Evolutionary conservation across 2,113 vertebrate genomes (phyloP).

Genomic region (Phasianus colchicus): DNA sequence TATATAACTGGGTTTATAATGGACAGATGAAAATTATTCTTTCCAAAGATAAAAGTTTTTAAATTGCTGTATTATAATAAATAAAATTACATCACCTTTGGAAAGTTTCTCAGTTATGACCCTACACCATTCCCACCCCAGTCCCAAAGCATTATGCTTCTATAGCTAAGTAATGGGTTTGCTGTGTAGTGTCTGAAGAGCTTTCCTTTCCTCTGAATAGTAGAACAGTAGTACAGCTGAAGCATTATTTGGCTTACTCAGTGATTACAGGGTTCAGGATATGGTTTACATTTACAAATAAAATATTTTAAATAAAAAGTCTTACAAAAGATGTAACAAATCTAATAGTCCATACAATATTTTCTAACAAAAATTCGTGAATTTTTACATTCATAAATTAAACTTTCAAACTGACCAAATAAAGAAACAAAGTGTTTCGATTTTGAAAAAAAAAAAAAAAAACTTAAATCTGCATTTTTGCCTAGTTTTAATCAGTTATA

Average conservation of each 20-base stretch:
- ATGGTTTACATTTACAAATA: neutral
- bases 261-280: neutral
- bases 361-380: neutral
- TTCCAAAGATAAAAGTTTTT: neutral
- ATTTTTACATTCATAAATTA: neutral
- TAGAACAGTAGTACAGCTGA: neutral
- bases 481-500: neutral
- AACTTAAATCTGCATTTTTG: neutral
- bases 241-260: neutral
- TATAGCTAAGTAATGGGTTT: neutral
- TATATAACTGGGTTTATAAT: constrained; percentile 18
- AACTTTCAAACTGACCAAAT: neutral
- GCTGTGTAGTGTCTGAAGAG: neutral
- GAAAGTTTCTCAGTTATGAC: neutral
- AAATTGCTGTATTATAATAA: neutral
- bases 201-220: neutral
- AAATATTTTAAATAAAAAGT: neutral
- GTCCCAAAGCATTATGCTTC: neutral
- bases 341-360: neutral
- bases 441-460: too few relatives aligned
- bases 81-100: neutral
- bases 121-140: neutral
- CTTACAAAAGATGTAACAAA: neutral
- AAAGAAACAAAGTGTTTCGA: neutral
- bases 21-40: neutral